A percentile compares a stretch with the other conserved stretches of the same genome.
Conservation (phyloP, 2,113 vertebrate species). For the Chamaea fasciata region DNA sequence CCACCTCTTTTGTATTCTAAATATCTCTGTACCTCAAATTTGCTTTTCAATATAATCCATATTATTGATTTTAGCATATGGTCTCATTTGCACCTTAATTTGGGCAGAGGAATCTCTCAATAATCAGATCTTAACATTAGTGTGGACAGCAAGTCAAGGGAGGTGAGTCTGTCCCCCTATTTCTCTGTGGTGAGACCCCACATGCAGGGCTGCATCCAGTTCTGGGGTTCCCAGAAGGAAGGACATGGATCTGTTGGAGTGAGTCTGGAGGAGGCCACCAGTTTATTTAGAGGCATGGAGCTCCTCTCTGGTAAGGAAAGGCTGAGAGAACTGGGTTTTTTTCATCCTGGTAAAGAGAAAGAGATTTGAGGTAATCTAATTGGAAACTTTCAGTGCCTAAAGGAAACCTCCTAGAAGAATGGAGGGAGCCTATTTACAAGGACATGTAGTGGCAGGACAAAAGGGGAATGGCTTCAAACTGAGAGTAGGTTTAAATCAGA, state of each 20-base stretch:
- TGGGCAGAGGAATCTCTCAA: neutral
- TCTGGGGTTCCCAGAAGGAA: neutral
- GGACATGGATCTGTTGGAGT: accelerated
- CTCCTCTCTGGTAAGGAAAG: neutral
- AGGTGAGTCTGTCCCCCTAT: neutral
- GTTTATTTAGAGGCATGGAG: neutral
- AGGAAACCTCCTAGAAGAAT: neutral
- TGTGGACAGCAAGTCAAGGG: neutral
- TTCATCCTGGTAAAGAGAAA: neutral
- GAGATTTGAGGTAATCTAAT: neutral
- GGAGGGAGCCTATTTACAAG: neutral
- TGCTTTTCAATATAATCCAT: neutral
- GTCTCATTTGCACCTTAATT: neutral
- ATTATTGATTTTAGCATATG: neutral
- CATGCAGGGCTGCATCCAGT: neutral
- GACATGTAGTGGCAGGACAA: neutral
- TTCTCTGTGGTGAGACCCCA: neutral
- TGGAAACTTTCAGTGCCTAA: neutral
- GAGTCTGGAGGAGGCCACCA: neutral
- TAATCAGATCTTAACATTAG: neutral
- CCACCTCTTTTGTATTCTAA: neutral
- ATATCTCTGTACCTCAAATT: neutral
- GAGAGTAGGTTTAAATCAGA: neutral
- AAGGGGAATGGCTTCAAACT: neutral
- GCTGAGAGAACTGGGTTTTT: neutral